These are phyloP conservation scores for Laodelphax striatellus DNA, from an alignment of 1,140 invertebrate species.

Conservation along the genomic window DNA sequence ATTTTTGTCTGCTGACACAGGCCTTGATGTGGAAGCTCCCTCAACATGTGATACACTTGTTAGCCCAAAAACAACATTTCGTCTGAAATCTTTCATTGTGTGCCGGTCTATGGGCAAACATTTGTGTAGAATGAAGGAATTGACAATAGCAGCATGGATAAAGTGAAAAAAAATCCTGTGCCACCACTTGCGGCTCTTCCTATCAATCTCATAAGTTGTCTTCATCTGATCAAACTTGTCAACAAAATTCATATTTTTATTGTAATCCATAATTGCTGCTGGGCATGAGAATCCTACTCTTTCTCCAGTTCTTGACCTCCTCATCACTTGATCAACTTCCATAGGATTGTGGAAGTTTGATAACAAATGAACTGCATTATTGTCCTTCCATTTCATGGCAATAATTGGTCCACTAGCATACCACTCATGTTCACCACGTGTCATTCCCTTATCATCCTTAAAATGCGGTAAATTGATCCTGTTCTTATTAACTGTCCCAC, in stretches of 20 bases:
- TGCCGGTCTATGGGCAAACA: constrained; percentile 1
- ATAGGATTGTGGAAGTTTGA: constrained; percentile 16
- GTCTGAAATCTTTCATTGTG: constrained; percentile 6
- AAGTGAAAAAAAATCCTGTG: constrained; percentile 29
- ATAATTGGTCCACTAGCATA: constrained; percentile 8
- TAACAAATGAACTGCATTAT: constrained; percentile 8
- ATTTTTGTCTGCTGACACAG: constrained; percentile 8
- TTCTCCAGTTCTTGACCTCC: constrained; percentile 18
- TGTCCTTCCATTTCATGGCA: constrained; percentile 9
- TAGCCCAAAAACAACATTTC: constrained; percentile 9
- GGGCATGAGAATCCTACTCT: constrained; percentile 21
- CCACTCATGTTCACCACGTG: constrained; percentile 21
- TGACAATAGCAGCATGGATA: constrained; percentile 24
- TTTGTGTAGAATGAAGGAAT: constrained; percentile 25
- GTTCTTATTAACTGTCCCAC: constrained; percentile 21
- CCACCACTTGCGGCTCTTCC: constrained; percentile 31
- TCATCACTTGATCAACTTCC: constrained; percentile 3
- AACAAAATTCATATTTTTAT: constrained; percentile 30
- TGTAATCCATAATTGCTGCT: constrained; percentile 28
- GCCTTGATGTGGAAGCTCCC: background rate
- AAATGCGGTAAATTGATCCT: constrained; percentile 18
- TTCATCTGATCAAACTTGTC: constrained; percentile 31
- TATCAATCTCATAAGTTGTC: constrained; percentile 26
- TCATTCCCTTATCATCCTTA: constrained; percentile 16
- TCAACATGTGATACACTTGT: constrained; percentile 6